Conservation (phyloP, 2,113 vertebrate genomes). For the Syrrhaptes paradoxus region DNA sequence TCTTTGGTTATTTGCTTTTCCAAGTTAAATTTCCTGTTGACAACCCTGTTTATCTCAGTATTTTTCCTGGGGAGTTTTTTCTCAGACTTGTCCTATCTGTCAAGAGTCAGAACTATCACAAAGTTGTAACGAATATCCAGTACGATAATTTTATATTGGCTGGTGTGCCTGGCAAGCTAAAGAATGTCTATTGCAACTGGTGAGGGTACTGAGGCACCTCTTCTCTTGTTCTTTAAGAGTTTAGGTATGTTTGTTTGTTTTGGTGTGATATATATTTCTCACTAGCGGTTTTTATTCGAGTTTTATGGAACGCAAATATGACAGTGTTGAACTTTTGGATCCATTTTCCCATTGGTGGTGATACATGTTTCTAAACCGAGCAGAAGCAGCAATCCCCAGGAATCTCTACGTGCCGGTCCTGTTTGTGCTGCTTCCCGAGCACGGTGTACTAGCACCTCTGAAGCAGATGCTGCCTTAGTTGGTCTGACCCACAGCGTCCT, state of each 20-base stretch:
- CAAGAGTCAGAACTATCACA: background rate
- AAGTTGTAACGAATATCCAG: background rate
- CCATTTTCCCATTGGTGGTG: background rate
- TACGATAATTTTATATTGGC: background rate
- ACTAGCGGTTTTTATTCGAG: background rate
- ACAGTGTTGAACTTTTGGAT: background rate
- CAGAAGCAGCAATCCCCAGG: background rate
- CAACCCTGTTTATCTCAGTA: background rate
- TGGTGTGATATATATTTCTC: background rate
- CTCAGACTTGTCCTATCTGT: background rate
- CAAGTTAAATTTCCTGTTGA: background rate
- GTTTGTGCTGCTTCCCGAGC: background rate
- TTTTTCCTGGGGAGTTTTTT: background rate
- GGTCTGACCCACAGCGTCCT: background rate
- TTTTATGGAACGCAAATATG: background rate
- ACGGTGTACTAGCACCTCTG: background rate
- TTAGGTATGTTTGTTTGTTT: background rate
- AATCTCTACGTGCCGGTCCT: background rate
- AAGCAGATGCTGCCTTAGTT: background rate
- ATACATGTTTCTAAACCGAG: background rate
- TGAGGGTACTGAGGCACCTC: background rate
- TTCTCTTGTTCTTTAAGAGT: background rate
- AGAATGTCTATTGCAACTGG: background rate
- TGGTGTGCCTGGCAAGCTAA: background rate
- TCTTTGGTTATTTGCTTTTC: background rate